Evolutionary conservation across 2,797 vertebrate species (phyloP).

Genomic region (Vultur gryphus): DNA sequence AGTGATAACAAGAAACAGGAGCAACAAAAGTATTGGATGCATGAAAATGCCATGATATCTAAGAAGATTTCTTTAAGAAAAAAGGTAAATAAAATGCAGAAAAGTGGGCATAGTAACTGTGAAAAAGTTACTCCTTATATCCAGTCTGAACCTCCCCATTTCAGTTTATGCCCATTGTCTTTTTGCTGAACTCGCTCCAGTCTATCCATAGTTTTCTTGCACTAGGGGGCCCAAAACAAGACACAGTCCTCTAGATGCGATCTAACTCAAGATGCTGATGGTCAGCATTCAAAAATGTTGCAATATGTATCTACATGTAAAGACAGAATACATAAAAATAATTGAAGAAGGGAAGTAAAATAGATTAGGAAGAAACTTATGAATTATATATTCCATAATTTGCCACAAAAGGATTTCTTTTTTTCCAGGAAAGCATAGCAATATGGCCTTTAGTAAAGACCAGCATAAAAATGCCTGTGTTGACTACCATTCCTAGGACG

Average conservation of each 20-base stretch:
- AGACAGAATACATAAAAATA: not conserved
- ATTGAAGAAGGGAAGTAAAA: not conserved
- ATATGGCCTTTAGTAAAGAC: not conserved
- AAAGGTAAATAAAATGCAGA: not conserved
- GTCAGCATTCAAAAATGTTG: not conserved
- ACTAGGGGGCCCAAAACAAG: not conserved
- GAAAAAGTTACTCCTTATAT: not conserved
- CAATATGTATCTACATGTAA: not conserved
- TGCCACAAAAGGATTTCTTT: not conserved
- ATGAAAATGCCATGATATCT: not conserved
- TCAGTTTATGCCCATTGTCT: not conserved
- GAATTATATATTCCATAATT: not conserved
- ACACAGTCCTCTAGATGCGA: too few relatives aligned
- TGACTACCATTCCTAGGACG: not conserved
- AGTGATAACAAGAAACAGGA: not conserved
- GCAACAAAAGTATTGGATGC: not conserved
- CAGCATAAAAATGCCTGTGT: not conserved
- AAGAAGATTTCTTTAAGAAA: not conserved
- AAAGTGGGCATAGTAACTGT: not conserved
- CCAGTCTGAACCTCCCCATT: not conserved
- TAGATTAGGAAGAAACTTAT: not conserved
- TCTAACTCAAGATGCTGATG: not conserved
- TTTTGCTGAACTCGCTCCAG: not conserved
- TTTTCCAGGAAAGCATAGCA: not conserved
- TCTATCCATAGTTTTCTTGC: not conserved